Evolutionary conservation across 2,797 vertebrate genomes (phyloP), one percentile per base, ranked within the genome.

Genomic region (Petrocephalus schoutedeni): DNA sequence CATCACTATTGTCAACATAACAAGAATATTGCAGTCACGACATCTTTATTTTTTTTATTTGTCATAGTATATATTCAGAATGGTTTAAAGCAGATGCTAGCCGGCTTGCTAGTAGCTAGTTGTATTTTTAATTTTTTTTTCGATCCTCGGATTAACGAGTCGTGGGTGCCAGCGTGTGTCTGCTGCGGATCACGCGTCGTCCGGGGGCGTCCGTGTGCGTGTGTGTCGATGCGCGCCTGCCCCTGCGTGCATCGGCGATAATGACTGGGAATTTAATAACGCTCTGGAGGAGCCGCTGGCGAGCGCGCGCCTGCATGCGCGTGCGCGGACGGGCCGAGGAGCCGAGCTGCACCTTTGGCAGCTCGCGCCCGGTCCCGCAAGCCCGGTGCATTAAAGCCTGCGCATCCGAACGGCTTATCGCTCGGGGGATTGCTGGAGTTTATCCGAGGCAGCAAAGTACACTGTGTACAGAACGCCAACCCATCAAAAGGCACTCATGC

Each of bases 61-160:
- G 45, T 23, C 19, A n/a, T 23, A 23, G 54, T 32, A 85, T 85
- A 36, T 58, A 23, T 85, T 57, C 53, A 36, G 36, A 85, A 56
- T 36, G 14, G 53, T 85, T 61, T 45, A 61, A 58, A 57, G 61
- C 19, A 21, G 83, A 85, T 74, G 82, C 85, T 86, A 57, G 61
- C 83, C 86, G 77, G 64, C 80, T 41, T 12, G 58, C 87, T 89
- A 28, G 45, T 64, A n/a, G 58, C 83, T 88, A 28, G 45, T 64
- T 23, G 57, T 77, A 28, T 64, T 53, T 41, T 85, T 28, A 0
- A 28, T 45, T 80, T 82, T 57, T 85, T 56, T 74, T 61, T 58
- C 86, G 54, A 85, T 90, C 86, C 88, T 32, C 32, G 87, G 89
- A 86, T 90, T 87, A 86, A 86, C 80, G 21, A 74, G 49, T 90